phyloP scores from a whole-genome alignment of 1,140 invertebrate species.

The Scaptodrosophila lebanonensis region DNA sequence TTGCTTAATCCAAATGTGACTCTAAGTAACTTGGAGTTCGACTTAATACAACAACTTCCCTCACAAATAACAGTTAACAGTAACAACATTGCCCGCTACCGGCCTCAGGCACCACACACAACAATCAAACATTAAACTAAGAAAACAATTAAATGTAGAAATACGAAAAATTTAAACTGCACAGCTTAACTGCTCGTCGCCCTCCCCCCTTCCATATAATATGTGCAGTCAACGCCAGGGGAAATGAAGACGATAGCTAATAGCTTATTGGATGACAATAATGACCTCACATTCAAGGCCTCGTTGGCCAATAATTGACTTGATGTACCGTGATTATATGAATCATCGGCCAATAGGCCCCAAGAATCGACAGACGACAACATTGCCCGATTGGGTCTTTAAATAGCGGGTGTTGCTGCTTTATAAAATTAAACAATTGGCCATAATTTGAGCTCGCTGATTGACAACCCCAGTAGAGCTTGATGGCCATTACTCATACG shows the following conservation, averaged over 20 bases:
- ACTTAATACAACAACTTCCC: no score
- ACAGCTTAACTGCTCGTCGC: constrained; percentile 30
- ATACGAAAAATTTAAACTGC: no score
- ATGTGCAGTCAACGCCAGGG: not conserved
- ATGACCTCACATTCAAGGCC: constrained; percentile 56
- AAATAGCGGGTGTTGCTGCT: constrained; percentile 43
- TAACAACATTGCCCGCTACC: no score
- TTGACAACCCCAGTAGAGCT: constrained; percentile 37
- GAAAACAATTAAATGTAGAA: constrained; percentile 61
- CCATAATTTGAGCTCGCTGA: constrained; percentile 63
- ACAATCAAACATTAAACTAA: constrained; percentile 65
- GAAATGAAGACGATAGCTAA: constrained; percentile 38
- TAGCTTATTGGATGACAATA: constrained; percentile 47
- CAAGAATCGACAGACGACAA: constrained; percentile 21
- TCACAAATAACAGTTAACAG: not conserved
- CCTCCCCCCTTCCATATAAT: no score
- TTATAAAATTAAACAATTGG: constrained; percentile 68
- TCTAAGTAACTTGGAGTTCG: no score
- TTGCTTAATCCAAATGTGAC: no score
- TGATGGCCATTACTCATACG: constrained; percentile 36
- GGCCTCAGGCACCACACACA: constrained; percentile 48
- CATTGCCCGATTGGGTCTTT: constrained; percentile 5
- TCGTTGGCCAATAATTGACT: constrained; percentile 61
- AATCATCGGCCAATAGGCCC: constrained; percentile 51
- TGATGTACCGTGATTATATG: constrained; percentile 62